phyloP scores from a whole-genome alignment of 2,113 vertebrate species.

The Speoplatyrhinus poulsoni region DNA sequence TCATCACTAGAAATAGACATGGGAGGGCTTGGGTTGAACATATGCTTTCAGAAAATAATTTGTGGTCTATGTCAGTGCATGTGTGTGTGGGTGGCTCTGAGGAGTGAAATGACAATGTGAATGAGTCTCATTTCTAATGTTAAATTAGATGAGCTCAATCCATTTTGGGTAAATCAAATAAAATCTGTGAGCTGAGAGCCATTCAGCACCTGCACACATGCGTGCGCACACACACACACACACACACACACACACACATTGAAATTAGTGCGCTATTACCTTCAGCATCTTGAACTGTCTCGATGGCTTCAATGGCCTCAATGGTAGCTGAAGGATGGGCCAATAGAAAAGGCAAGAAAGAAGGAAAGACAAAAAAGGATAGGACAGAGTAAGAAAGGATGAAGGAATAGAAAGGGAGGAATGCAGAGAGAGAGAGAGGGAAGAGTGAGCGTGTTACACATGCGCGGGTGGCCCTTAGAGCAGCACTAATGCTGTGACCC shows the following conservation, averaged over 20 bases:
- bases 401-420: slow-evolving; percentile 43
- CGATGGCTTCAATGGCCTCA: slow-evolving; percentile 81
- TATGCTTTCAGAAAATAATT: not conserved
- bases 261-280: slow-evolving; percentile 72
- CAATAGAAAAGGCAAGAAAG: slow-evolving; percentile 25
- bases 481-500: slow-evolving; percentile 34
- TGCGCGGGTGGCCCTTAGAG: slow-evolving; percentile 37
- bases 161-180: slow-evolving; percentile 53
- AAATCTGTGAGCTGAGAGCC: slow-evolving; percentile 61
- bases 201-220: slow-evolving; percentile 27
- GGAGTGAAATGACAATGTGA: slow-evolving; percentile 1
- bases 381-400: slow-evolving; percentile 24
- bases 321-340: slow-evolving; percentile 76
- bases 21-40: not conserved
- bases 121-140: not conserved
- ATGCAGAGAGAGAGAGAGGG: slow-evolving; percentile 26
- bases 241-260: slow-evolving; percentile 39
- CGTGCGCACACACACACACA: slow-evolving; percentile 8
- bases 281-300: slow-evolving; percentile 78
- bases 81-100: not conserved
- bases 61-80: not conserved
- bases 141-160: slow-evolving; percentile 57
- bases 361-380: slow-evolving; percentile 16
- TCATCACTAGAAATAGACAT: no score
- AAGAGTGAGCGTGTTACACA: slow-evolving; percentile 43